A percentile compares a stretch with the other conserved stretches of the same genome.
phyloP scores from a whole-genome alignment of 2,797 vertebrate genomes.

The Rhinoraja longicauda region DNA sequence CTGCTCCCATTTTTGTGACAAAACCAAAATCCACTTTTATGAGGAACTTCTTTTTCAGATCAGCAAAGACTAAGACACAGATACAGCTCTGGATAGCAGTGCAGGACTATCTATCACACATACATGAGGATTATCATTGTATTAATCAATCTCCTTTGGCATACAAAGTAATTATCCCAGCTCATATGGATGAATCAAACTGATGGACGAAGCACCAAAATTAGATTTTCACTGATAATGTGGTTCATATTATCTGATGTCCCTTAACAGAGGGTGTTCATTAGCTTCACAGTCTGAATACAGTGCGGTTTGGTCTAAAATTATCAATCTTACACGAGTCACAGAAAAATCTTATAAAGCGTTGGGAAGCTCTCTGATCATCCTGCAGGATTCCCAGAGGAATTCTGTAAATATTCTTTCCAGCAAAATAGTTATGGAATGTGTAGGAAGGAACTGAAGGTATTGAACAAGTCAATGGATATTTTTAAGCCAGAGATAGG shows the following conservation, averaged over 20 bases:
- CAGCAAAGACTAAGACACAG: neutral
- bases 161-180: slow-evolving; percentile 10
- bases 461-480: too few species aligned
- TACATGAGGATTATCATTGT: neutral
- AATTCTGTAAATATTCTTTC: neutral
- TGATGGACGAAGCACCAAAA: neutral
- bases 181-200: neutral
- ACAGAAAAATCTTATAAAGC: neutral
- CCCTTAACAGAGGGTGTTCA: neutral
- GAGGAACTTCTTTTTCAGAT: neutral
- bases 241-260: neutral
- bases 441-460: too few species aligned
- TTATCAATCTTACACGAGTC: neutral
- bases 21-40: too few species aligned
- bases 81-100: neutral
- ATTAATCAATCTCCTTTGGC: neutral
- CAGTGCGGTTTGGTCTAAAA: neutral
- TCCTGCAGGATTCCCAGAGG: neutral
- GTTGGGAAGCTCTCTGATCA: neutral
- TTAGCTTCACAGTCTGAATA: neutral
- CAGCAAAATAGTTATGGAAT: neutral
- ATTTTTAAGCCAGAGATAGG: too few species aligned
- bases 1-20: neutral
- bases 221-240: neutral
- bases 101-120: neutral